These are phyloP conservation scores for Sinelater perroti DNA, from an alignment of 2,888 invertebrate genomes.

Conservation along the genomic window DNA sequence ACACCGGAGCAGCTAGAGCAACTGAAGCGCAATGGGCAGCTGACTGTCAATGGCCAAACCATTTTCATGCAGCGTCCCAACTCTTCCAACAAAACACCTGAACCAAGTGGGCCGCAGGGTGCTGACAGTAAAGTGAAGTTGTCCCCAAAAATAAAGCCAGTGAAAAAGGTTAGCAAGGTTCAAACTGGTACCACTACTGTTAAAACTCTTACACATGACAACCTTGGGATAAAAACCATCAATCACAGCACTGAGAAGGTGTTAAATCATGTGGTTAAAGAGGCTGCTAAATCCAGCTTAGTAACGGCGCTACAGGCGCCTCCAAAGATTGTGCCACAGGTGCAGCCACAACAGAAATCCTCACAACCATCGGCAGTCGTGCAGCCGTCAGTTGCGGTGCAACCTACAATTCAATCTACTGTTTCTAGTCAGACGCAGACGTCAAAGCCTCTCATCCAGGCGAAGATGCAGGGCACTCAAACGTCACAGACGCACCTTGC, in stretches of 20 bases:
- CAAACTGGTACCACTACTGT: slow-evolving; percentile 19
- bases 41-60: slow-evolving; percentile 61
- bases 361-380: slow-evolving; percentile 45
- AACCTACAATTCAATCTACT: slow-evolving; percentile 49
- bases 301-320: slow-evolving; percentile 50
- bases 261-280: slow-evolving; percentile 43
- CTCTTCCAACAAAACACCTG: slow-evolving; percentile 28
- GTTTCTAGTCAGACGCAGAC: slow-evolving; percentile 36
- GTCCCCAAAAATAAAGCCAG: slow-evolving; percentile 57
- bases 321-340: slow-evolving; percentile 51
- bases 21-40: slow-evolving; percentile 58
- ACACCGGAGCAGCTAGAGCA: slow-evolving; percentile 60
- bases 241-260: slow-evolving; percentile 42
- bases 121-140: slow-evolving; percentile 51
- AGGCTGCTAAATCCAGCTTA: slow-evolving; percentile 41
- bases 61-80: slow-evolving; percentile 60
- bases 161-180: slow-evolving; percentile 52
- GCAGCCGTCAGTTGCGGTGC: slow-evolving; percentile 51
- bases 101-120: slow-evolving; percentile 39
- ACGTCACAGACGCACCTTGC: slow-evolving; percentile 36
- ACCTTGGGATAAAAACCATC: slow-evolving; percentile 26
- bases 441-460: slow-evolving; percentile 32
- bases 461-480: slow-evolving; percentile 34
- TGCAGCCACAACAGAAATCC: slow-evolving; percentile 40
- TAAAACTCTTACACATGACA: slow-evolving; percentile 30